phyloP scores from a whole-genome alignment of 2,888 invertebrate genomes.

The Shargacucullia verbasci region DNA sequence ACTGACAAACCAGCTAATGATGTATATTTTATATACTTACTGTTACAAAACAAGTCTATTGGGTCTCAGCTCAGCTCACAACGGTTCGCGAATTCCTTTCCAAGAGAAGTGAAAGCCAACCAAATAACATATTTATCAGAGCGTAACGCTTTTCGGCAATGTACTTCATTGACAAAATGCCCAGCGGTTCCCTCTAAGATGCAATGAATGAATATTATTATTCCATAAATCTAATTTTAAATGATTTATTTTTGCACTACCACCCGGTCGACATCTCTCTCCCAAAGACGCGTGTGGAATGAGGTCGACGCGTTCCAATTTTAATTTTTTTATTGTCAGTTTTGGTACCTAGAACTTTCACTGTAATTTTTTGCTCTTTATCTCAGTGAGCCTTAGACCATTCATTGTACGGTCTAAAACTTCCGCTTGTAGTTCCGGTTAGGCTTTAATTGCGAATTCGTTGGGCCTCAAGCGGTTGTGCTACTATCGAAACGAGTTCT shows the following conservation, averaged over 20 bases:
- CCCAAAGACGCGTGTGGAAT: conserved; percentile 77
- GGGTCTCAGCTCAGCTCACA: conserved; percentile 49
- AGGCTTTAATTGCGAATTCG: conserved; percentile 41
- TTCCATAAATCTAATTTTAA: conserved; percentile 67
- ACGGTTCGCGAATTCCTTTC: conserved; percentile 74
- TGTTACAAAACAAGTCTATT: conserved; percentile 66
- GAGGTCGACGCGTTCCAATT: conserved; percentile 85
- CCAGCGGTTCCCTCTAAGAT: conserved; percentile 41
- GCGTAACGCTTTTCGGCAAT: conserved; percentile 70
- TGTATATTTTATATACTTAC: conserved; percentile 62
- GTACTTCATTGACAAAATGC: conserved; percentile 65
- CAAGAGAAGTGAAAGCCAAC: conserved; percentile 80
- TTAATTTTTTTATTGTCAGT: conserved; percentile 83
- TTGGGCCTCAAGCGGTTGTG: conserved; percentile 30
- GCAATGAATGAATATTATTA: conserved; percentile 61
- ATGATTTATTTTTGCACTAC: conserved; percentile 77
- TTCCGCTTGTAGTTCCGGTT: conserved; percentile 66
- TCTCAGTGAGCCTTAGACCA: conserved; percentile 26
- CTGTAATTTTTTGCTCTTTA: conserved; percentile 61
- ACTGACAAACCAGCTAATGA: conserved; percentile 37
- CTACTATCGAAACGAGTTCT: conserved; percentile 34
- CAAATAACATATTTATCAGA: conserved; percentile 80
- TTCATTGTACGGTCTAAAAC: conserved; percentile 46
- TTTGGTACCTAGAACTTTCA: conserved; percentile 77
- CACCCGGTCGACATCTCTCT: conserved; percentile 72